Base-by-base conservation (phyloP, 2,888 invertebrate species). In the Amiota communis region DNA sequence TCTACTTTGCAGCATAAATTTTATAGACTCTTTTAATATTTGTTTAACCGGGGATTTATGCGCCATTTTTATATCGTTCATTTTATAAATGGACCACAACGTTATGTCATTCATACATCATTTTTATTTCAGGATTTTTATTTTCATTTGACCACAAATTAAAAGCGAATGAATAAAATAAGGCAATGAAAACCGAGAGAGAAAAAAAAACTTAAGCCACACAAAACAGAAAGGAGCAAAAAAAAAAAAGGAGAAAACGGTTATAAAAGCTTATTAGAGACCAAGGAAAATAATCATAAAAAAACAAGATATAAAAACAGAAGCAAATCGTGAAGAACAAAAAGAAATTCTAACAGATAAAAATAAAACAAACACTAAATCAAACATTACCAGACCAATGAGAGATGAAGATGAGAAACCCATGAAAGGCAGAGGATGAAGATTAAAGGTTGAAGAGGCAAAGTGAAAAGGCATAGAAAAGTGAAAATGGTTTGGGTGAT, bases 81-180 rank as follows among this genome's bases (percentile, higher is more conserved):
- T 36, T 36, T 36, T 36, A 36, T 36, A 36, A 36, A 36, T 36
- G 36, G 36, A 36, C 36, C 36, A 36, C 36, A 6, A 6, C 6
- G 36, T 36, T 36, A 36, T 36, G 36, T 36, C 36, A 36, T 36
- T 6, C 8, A 36, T 36, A 36, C 36, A 36, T 63, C 63, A 63
- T 36, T 46, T 23, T 46, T 63, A 36, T 46, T 36, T n/a, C 63
- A 46, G 23, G 63, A 82, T 83, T 83, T 81, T 83, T 82, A 36
- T 82, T 83, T 83, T 83, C 83, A 83, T 83, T 83, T 78, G 83
- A 82, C 83, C 83, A 82, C 83, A 83, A 83, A 83, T 83, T 83
- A 83, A 83, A 83, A 83, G 83, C 83, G 36, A 81, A 83, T 83
- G 82, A 83, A 83, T 82, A 82, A 84, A 80, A 79, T 11, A 20